phyloP scores from a whole-genome alignment of 2,797 vertebrate species.

The Podarcis siculus region DNA sequence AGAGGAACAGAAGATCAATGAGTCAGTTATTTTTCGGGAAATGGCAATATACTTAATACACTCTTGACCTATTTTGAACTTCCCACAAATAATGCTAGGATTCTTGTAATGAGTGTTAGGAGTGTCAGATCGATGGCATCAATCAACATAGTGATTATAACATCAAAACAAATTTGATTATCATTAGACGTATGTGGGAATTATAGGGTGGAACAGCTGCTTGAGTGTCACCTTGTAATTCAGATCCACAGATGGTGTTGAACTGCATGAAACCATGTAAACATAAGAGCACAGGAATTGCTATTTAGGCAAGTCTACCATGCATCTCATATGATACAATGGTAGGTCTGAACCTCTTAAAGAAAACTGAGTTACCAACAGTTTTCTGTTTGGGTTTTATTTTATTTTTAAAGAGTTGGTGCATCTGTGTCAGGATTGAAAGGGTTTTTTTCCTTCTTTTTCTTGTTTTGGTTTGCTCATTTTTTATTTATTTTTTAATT shows the following conservation, averaged over 20 bases:
- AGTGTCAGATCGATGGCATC: conserved; percentile 14
- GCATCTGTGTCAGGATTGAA: too few species aligned
- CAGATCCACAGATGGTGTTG: neutral
- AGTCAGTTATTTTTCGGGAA: conserved; percentile 37
- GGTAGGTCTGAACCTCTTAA: neutral
- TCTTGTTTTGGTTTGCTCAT: too few species aligned
- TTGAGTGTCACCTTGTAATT: conserved; percentile 23
- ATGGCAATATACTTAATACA: neutral
- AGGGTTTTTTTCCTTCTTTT: too few species aligned
- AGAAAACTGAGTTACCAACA: neutral
- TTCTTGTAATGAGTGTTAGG: neutral
- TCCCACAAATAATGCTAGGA: conserved; percentile 9
- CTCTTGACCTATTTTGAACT: conserved; percentile 12
- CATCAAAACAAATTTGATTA: conserved; percentile 17
- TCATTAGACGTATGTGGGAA: conserved; percentile 8
- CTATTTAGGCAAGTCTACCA: neutral
- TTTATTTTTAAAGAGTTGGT: too few species aligned
- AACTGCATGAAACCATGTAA: neutral
- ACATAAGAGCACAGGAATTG: neutral
- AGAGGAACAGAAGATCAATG: neutral
- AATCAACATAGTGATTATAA: conserved; percentile 36
- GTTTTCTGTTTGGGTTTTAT: too few species aligned
- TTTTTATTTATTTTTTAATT: too few species aligned
- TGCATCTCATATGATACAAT: neutral
- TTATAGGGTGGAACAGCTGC: conserved; percentile 33